A percentile compares a stretch with the other conserved stretches of the same genome.
Evolutionary conservation across 53 echinoderm and acorn worm genomes (phyloP).

Genomic region (Zoroaster sp.): DNA sequence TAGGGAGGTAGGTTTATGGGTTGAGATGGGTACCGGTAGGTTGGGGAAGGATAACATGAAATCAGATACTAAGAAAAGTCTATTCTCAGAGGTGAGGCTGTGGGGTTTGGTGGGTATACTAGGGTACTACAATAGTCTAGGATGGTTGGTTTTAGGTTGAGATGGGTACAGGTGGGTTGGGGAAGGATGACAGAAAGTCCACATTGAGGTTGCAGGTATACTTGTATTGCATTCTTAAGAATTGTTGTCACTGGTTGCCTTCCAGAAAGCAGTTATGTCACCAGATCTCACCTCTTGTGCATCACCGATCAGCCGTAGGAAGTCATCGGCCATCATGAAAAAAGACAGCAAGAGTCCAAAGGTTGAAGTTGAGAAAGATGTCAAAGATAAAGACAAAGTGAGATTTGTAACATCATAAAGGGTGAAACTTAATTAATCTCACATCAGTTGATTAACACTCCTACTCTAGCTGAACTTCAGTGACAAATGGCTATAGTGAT

Average conservation of each 20-base stretch:
- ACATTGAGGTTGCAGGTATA: neutral
- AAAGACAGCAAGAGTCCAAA: constrained; percentile 62
- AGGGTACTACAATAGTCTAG: neutral
- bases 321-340: constrained; percentile 4
- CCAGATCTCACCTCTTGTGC: constrained; percentile 30
- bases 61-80: neutral
- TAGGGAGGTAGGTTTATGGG: neutral
- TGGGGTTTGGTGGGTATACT: neutral
- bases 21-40: neutral
- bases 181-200: neutral
- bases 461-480: too few species aligned
- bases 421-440: neutral
- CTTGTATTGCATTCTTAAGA: neutral
- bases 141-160: neutral
- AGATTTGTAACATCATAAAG: neutral
- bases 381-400: constrained; percentile 59
- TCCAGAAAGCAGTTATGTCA: constrained; percentile 39
- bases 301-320: constrained; percentile 23
- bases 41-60: too few species aligned
- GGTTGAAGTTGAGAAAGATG: constrained; percentile 50
- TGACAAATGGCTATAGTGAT: too few species aligned
- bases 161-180: neutral
- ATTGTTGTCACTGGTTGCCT: neutral
- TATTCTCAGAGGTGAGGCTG: neutral
- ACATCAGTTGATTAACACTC: neutral